Evolutionary conservation across 2,888 invertebrate genomes (phyloP), one percentile per base, ranked within the genome.

Genomic region (Epinotia bilunana): DNA sequence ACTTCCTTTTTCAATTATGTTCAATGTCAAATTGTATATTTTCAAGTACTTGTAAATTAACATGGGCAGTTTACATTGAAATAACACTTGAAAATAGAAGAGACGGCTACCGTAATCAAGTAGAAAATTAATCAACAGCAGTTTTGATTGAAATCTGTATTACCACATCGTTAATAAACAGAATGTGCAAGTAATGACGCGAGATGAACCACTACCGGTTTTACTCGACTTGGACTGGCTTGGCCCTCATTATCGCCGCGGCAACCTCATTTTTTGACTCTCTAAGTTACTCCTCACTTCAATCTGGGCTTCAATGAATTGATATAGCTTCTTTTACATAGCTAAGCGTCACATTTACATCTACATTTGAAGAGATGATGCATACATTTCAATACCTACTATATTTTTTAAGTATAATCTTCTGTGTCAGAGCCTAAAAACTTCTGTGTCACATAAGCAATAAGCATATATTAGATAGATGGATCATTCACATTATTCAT

Each of bases 61-160:
- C 61, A 67, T 53, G 5, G 33, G 39, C 67, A 0, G 33, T 61
- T 23, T n/a, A 73, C 67, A 67, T 67, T 60, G 65, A 72, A 58
- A 57, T 64, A 55, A 46, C 64, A 58, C 46, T 64, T 58, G 55
- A 83, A 83, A 83, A 87, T 85, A 88, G 84, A 82, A 85, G 86
- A 87, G 86, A 86, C 81, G 81, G 83, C 82, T 81, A 82, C 84
- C 83, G 88, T 91, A 91, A 90, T 91, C 86, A 87, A 84, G 85
- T 89, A 89, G 88, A 89, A 91, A 92, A 92, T 92, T 93, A 92
- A 93, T 93, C 92, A 90, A 91, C 90, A 89, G 86, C 82, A 81
- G 81, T 87, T 89, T 88, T 88, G 88, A 90, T 90, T 88, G 90
- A 89, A 91, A 89, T 89, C 86, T 88, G 86, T 88, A 88, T 89